Base-by-base conservation (phyloP, 2,888 invertebrate genomes). In the Rhingia rostrata region DNA sequence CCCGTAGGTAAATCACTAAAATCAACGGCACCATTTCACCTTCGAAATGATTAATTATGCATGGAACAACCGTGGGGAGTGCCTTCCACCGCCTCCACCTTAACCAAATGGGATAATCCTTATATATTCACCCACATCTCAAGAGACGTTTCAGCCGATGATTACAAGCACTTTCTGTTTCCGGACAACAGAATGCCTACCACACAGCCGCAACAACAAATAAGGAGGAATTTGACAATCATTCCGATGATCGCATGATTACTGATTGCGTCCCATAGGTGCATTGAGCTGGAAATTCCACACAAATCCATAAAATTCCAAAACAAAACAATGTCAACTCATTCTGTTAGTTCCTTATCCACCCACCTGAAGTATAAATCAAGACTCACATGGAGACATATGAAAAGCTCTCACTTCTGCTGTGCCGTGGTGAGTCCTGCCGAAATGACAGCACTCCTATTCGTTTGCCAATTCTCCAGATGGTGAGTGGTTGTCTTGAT, bases 1-100 rank as follows among this genome's bases (percentile, higher is more conserved):
- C 41, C 63, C 80, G 32, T 33, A 73, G 45, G 69, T 69, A 81
- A 75, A 78, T 72, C 82, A 67, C 70, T 63, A 64, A 81, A 75
- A 78, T 72, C 82, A 67, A 64, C 64, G 33, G 39, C 14, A 37
- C 33, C n/a, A 54, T 73, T 72, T 66, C 70, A 77, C 53, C 72
- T 67, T 67, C 61, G 61, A 35, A 77, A 77, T 78, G 78, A 83
- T 83, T 73, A 73, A 82, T 82, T 77, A 82, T 77, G 66, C 82
- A 77, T 82, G 77, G 66, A 73, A 53, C 63, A 54, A 60, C 37
- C 51, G 67, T 58, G 74, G 64, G 83, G 79, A 83, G 73, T 78
- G 73, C 47, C 82, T 63, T 22, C 61, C 51, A 49, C 53, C 45
- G 54, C 47, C 47, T 22, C 41, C 67, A 41, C 41, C 56, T 66